phyloP scores from a whole-genome alignment of 2,797 vertebrate genomes.

The Tympanoctomys barrerae region DNA sequence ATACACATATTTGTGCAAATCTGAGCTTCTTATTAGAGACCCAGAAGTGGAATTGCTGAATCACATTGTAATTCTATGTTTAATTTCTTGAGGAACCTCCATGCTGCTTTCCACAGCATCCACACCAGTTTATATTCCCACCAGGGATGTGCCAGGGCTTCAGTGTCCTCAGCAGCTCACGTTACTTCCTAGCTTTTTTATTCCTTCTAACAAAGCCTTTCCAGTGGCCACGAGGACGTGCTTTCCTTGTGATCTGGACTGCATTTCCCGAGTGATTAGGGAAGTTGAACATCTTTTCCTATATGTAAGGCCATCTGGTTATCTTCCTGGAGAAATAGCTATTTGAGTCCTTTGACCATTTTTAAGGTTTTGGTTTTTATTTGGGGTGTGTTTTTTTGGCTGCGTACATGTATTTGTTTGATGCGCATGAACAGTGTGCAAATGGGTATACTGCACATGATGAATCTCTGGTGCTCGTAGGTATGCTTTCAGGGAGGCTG shows the following conservation, averaged over 20 bases:
- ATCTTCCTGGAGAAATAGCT: not conserved
- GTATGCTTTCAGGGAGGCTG: not conserved
- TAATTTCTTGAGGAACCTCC: not conserved
- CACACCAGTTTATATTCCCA: not conserved
- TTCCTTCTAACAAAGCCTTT: not conserved
- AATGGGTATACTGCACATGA: not conserved
- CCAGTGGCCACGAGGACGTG: not conserved
- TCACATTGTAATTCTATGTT: not conserved
- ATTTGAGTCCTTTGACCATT: not conserved
- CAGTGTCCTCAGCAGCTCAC: not conserved
- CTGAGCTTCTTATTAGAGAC: not conserved
- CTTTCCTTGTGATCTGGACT: not conserved
- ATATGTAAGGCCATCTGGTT: not conserved
- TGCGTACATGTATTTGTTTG: not conserved
- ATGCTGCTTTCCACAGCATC: not conserved
- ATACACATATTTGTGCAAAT: not conserved
- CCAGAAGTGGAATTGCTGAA: not conserved
- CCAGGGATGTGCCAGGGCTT: not conserved
- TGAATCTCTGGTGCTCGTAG: not conserved
- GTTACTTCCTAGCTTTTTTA: not conserved
- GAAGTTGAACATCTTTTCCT: not conserved
- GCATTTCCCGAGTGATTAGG: not conserved
- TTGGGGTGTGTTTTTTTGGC: not conserved
- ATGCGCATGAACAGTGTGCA: not conserved
- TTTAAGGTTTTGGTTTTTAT: not conserved